Base-by-base conservation (phyloP, 1,140 invertebrate genomes). In the Lordiphosa clarofinis region DNA sequence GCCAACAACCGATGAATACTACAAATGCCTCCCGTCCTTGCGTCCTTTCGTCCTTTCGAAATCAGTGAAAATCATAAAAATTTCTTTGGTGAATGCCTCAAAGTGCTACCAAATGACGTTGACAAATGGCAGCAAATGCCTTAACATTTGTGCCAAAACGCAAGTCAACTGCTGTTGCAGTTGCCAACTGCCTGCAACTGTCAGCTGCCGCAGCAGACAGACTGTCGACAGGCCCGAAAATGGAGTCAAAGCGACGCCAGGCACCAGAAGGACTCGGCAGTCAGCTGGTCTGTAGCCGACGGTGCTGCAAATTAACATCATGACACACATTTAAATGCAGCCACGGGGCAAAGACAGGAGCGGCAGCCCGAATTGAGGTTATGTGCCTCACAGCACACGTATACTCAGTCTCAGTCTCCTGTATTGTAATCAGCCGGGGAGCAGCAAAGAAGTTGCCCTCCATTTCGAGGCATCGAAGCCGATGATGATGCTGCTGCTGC, bases 321-420 rank as follows among this genome's bases (percentile, higher is more conserved):
- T 82, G 76, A 76, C 76, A 82, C 68, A 82, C 76, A 82, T 82
- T 82, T 68, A 75, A 75, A 75, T 68, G 71, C 61, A 68, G 52
- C 52, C 53, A 21, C 46, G 31, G 47, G 54, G 36, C 13, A 15
- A 9, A n/a, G 31, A 13, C 6, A 0, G 46, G 7, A 4, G 47
- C 39, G 64, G n/a, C 40, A 43, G 69, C 40, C 24, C 52, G 47
- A 69, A 82, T 82, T 69, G 63, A 64, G 76, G 76, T 69, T 72
- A 69, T 64, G 65, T 68, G 68, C 67, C 56, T 59, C 55, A 47
- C 11, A 46, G 63, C 58, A 43, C 64, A 39, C 54, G 38, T 36
- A 48, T 15, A 11, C 46, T 15, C 44, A 49, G 13, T 11, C 11
- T 8, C 2, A 9, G n/a, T n/a, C n/a, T n/a, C n/a, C n/a, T 21